Conservation (phyloP, 2,797 vertebrate species). For the Pteropus rufus region DNA sequence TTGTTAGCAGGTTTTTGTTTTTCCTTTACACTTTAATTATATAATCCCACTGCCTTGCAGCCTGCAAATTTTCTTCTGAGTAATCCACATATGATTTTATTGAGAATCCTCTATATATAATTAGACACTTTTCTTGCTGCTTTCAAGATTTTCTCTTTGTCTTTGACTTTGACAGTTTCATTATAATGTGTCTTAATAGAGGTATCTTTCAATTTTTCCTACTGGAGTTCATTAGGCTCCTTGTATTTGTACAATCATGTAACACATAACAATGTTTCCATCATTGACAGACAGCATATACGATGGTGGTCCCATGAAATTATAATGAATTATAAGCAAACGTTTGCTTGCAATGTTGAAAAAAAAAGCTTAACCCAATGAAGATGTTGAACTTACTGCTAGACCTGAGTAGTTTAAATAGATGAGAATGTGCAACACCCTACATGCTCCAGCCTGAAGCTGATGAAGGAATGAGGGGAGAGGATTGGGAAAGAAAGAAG, state of each 20-base stretch:
- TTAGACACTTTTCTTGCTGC: neutral
- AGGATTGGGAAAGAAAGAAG: neutral
- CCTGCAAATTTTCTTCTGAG: neutral
- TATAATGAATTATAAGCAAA: neutral
- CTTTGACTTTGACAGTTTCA: neutral
- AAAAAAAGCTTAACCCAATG: too few species aligned
- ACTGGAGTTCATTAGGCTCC: neutral
- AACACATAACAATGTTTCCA: neutral
- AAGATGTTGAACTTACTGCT: neutral
- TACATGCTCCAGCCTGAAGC: neutral
- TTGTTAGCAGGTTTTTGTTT: neutral
- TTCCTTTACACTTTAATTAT: neutral
- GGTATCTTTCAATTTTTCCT: neutral
- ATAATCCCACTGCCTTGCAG: neutral
- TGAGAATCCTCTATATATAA: neutral
- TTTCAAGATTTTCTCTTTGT: neutral
- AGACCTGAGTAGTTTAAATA: neutral
- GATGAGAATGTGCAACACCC: neutral
- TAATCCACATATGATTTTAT: neutral
- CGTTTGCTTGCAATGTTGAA: neutral
- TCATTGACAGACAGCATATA: neutral
- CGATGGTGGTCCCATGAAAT: neutral
- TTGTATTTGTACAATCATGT: neutral
- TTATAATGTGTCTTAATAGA: neutral
- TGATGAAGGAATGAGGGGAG: neutral